These are phyloP conservation scores for Elmis aenea DNA, from an alignment of 2,888 invertebrate genomes.

Conservation along the genomic window DNA sequence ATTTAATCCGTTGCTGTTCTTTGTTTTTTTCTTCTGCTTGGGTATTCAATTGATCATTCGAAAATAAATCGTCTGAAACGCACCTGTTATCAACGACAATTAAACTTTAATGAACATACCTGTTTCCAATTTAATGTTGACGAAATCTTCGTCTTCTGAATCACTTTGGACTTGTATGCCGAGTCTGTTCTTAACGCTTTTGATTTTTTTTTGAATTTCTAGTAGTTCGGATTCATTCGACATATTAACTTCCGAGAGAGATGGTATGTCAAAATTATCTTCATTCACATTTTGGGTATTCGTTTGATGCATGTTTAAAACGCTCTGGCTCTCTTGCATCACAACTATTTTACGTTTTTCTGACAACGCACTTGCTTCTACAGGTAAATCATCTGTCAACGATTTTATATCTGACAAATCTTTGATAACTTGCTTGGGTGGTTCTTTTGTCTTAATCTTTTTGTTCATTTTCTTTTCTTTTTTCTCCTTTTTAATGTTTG, in stretches of 20 bases:
- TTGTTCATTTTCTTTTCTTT: conserved; percentile 38
- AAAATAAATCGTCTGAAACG: conserved; percentile 29
- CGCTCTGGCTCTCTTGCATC: conserved; percentile 25
- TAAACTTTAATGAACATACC: conserved; percentile 29
- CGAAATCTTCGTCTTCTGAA: conserved; percentile 61
- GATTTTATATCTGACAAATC: conserved; percentile 29
- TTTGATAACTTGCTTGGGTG: conserved; percentile 29
- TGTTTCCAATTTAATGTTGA: conserved; percentile 61
- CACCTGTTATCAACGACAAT: conserved; percentile 2
- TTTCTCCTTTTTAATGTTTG: conserved; percentile 42
- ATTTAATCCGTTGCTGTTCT: conserved; percentile 1
- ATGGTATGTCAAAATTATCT: conserved; percentile 50
- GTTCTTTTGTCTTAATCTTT: conserved; percentile 41
- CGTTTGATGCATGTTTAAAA: conserved; percentile 17
- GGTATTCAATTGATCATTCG: conserved; percentile 20
- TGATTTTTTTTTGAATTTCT: conserved; percentile 61
- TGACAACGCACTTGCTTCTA: conserved; percentile 37
- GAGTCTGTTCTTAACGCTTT: conserved; percentile 51
- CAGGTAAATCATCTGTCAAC: conserved; percentile 40
- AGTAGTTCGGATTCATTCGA: conserved; percentile 50
- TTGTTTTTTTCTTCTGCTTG: conserved; percentile 6
- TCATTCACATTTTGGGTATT: conserved; percentile 23
- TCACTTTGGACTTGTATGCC: conserved; percentile 51
- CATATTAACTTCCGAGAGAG: conserved; percentile 45
- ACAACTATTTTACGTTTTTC: conserved; percentile 40